Conservation (phyloP, 2,888 invertebrate species). For the Formica aserva region DNA sequence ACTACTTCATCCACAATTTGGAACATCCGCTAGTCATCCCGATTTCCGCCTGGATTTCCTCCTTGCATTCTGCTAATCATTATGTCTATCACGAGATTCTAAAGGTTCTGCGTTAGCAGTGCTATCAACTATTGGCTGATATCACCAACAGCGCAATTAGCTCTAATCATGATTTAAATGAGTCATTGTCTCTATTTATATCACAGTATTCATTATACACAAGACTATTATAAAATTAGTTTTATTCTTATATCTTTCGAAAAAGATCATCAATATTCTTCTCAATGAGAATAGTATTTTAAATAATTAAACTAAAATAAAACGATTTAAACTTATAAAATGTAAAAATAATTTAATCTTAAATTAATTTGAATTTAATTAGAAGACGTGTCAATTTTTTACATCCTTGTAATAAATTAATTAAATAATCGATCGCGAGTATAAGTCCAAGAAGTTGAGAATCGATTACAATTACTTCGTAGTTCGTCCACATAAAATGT, state of each 20-base stretch:
- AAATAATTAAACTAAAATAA: constrained; percentile 3
- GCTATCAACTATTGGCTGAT: constrained; percentile 11
- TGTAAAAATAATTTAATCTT: neutral
- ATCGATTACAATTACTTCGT: constrained; percentile 5
- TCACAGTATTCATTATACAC: neutral
- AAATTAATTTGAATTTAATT: neutral
- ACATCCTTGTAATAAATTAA: neutral
- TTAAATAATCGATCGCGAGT: neutral
- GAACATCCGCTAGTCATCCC: constrained; percentile 47
- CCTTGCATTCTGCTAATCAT: constrained; percentile 20
- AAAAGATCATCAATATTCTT: neutral
- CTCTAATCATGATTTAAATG: neutral
- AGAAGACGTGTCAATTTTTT: neutral
- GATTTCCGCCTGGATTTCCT: constrained; percentile 41
- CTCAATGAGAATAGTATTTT: neutral
- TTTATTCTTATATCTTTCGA: neutral
- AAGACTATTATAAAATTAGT: neutral
- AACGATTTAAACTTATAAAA: neutral
- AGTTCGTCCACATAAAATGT: neutral
- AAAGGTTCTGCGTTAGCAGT: constrained; percentile 8
- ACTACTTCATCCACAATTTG: constrained; percentile 44
- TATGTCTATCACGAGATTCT: constrained; percentile 22
- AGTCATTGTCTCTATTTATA: neutral
- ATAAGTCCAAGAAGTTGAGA: neutral
- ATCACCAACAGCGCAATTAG: neutral